phyloP scores from a whole-genome alignment of 2,113 vertebrate species.

The Salvelinus sp. region DNA sequence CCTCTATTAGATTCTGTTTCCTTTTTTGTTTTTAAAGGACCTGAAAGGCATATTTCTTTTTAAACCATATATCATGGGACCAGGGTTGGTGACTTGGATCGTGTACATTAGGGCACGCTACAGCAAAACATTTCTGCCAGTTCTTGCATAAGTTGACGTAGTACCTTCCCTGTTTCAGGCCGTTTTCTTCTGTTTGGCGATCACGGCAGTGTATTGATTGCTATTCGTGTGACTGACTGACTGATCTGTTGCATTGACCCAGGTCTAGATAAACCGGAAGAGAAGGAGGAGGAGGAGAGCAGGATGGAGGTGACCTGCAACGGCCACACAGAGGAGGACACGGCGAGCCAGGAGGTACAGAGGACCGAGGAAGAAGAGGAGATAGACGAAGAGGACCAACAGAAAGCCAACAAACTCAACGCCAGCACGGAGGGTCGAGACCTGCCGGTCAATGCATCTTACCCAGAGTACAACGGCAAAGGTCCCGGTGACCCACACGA shows the following conservation, averaged over 20 bases:
- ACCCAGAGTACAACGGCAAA: background rate
- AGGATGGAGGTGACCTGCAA: constrained; percentile 82
- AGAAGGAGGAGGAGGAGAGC: constrained; percentile 44
- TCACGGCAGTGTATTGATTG: background rate
- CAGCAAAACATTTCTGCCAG: no score
- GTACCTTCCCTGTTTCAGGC: no score
- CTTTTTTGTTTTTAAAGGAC: no score
- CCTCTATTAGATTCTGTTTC: no score
- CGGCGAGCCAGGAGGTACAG: constrained; percentile 50
- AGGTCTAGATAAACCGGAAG: background rate
- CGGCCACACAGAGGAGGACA: constrained; percentile 58
- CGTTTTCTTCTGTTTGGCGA: no score
- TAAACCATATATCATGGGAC: no score
- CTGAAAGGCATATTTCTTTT: no score
- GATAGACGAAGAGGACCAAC: constrained; percentile 75
- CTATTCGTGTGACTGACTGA: background rate
- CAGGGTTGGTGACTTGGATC: no score
- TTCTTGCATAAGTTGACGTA: no score
- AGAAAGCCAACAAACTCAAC: constrained; percentile 76
- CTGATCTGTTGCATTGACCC: background rate
- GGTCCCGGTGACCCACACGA: constrained; percentile 19
- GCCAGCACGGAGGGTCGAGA: background rate
- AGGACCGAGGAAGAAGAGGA: constrained; percentile 61
- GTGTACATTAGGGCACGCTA: no score
- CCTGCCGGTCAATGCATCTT: background rate